These are phyloP conservation scores for Agonopterix alstromeriana DNA, from an alignment of 2,888 invertebrate genomes.

Conservation along the genomic window DNA sequence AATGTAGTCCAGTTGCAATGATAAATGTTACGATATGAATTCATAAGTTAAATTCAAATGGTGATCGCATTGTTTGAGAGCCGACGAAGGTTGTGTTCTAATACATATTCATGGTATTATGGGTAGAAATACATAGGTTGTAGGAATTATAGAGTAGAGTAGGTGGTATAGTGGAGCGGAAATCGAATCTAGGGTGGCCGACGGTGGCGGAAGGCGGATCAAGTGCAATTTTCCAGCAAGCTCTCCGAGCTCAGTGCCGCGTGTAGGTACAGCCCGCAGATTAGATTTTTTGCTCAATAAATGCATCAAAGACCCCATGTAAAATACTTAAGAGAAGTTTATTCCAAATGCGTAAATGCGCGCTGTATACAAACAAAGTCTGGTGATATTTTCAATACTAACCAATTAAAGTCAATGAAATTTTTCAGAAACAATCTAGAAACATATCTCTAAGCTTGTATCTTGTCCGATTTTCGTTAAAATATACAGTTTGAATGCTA, in stretches of 20 bases:
- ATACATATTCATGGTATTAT: slow-evolving; percentile 24
- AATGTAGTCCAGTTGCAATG: slow-evolving; percentile 6
- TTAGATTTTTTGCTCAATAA: no score
- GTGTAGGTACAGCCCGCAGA: neutral
- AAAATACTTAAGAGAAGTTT: no score
- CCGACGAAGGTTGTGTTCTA: slow-evolving; percentile 12
- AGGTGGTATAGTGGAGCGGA: slow-evolving; percentile 30
- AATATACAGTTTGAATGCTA: no score
- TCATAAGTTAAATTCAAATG: slow-evolving; percentile 14
- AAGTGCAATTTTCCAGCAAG: slow-evolving; percentile 59
- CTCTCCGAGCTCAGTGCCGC: slow-evolving; percentile 17
- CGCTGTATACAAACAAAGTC: no score
- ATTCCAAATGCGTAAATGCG: no score
- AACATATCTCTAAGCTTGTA: no score
- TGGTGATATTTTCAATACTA: no score
- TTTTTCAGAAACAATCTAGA: no score
- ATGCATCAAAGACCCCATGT: no score
- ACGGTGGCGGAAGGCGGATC: slow-evolving; percentile 33
- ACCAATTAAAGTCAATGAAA: no score
- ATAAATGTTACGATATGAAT: slow-evolving; percentile 9
- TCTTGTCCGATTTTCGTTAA: no score
- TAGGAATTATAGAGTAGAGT: neutral
- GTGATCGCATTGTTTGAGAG: slow-evolving; percentile 11
- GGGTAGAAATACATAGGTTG: no score
- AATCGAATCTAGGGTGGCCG: slow-evolving; percentile 43